Conservation (phyloP, 2,888 invertebrate species). For the Spatulosminthurus flaviceps region DNA sequence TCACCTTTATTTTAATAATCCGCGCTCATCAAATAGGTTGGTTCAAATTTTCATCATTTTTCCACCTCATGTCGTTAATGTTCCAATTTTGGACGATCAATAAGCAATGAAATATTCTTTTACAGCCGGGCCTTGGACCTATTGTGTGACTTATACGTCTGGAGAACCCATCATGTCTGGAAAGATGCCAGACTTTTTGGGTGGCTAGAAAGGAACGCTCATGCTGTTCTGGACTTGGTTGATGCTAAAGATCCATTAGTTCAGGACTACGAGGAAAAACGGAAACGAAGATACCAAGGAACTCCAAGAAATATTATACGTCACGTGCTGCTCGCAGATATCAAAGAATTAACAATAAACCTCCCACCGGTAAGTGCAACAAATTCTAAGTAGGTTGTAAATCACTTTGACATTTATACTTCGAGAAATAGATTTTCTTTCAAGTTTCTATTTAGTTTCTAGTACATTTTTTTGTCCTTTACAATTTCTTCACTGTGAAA, state of each 20-base stretch:
- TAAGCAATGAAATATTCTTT: conserved; percentile 53
- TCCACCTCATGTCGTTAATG: too few species aligned
- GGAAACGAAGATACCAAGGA: conserved; percentile 73
- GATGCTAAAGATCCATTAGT: conserved; percentile 73
- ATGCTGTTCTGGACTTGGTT: conserved; percentile 73
- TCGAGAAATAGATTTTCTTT: too few species aligned
- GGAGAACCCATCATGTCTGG: conserved; percentile 80
- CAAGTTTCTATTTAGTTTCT: too few species aligned
- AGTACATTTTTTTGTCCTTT: conserved; percentile 19
- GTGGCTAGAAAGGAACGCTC: conserved; percentile 81
- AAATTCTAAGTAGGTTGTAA: neutral
- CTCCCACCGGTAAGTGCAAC: conserved; percentile 69
- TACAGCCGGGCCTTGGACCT: conserved; percentile 73
- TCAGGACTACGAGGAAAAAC: conserved; percentile 73
- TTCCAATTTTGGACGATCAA: too few species aligned
- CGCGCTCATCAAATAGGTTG: conserved; percentile 59
- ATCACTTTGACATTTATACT: too few species aligned
- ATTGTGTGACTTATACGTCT: conserved; percentile 77
- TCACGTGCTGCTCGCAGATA: conserved; percentile 77
- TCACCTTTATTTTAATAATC: conserved; percentile 69
- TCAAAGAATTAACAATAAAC: conserved; percentile 73
- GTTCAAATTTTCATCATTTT: too few species aligned
- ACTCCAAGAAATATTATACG: conserved; percentile 75
- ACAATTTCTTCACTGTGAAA: neutral
- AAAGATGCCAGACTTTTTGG: conserved; percentile 77